phyloP scores from a whole-genome alignment of 2,888 invertebrate genomes.

The Lepetodrilus schrolli region DNA sequence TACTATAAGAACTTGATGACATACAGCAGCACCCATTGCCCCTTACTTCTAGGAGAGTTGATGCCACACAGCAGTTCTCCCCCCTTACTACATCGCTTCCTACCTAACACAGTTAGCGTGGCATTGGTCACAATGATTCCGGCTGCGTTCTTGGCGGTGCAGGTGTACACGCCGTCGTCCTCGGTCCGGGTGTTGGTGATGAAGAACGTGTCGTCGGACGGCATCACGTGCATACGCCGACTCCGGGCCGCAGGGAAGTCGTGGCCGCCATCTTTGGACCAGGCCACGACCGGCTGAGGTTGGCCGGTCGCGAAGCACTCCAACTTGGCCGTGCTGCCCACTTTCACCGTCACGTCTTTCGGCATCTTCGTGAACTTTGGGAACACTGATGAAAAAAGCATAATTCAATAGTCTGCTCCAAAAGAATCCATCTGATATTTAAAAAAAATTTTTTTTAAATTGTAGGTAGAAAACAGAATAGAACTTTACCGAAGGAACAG shows the following conservation, averaged over 20 bases:
- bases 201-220: slow-evolving; percentile 91
- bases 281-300: slow-evolving; percentile 81
- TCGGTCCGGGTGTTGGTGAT: slow-evolving; percentile 91
- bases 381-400: slow-evolving; percentile 82
- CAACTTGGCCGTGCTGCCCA: slow-evolving; percentile 88
- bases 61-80: neutral
- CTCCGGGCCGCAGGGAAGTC: slow-evolving; percentile 93
- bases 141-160: slow-evolving; percentile 92
- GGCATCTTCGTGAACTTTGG: slow-evolving; percentile 91
- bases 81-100: slow-evolving; percentile 43
- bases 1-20: too few relatives aligned
- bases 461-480: too few relatives aligned
- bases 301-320: slow-evolving; percentile 94
- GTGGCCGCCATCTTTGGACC: slow-evolving; percentile 77
- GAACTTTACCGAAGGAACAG: too few relatives aligned
- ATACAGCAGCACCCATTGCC: too few relatives aligned
- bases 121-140: slow-evolving; percentile 91
- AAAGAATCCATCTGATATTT: too few relatives aligned
- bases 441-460: neutral
- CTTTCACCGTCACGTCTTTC: slow-evolving; percentile 86
- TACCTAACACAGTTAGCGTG: slow-evolving; percentile 84
- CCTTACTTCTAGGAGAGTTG: too few relatives aligned
- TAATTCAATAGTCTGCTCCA: too few relatives aligned
- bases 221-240: slow-evolving; percentile 92
- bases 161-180: slow-evolving; percentile 94